Evolutionary conservation across 2,113 vertebrate genomes (phyloP), one percentile per base, ranked within the genome.

Genomic region (Melanostigma gelatinosum): DNA sequence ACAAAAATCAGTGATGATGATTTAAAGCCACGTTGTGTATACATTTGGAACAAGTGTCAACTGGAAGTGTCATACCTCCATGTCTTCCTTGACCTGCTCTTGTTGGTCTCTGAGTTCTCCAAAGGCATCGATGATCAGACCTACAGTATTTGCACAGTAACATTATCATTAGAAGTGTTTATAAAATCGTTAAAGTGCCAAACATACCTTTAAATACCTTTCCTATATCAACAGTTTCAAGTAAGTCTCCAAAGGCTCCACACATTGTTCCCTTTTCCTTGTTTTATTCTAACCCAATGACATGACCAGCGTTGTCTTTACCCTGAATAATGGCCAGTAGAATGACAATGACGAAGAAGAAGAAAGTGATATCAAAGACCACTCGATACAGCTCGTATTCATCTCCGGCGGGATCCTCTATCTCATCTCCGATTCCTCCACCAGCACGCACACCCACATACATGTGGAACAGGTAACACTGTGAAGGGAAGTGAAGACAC

Each of bases 381-480:
- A 98, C 97, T 3, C 97, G 95, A 86, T 97, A 98, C 6, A 98
- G 95, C 80, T 98, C 97, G 0, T 98, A 98, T 85, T 97, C 97
- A 2, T 98, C 97, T 1, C 97, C 97, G 0, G 97, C 97, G 0
- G 97, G 97, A 87, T 98, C 97, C 89, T 97, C 97, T 0, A 98
- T 98, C 92, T 98, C 97, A 2, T 98, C 97, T 9, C 97, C 97
- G 1, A 98, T 98, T 42, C 97, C 97, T 38, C 97, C 97, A 0
- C 97, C 97, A 2, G 97, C 97, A 10, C 97, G 95, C 62, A 98
- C 97, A 0, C 97, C 97, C 90, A 98, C 97, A 0, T 98, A 98
- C 97, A 98, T 97, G 93, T 98, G 97, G 90, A 98, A 98, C 63
- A 98, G 93, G 91, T 98, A 98, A 72, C 97, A 98, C 97, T 98